Evolutionary conservation across 1,140 invertebrate genomes (phyloP), one percentile per base, ranked within the genome.

Genomic region (Latrodectus geometricus): DNA sequence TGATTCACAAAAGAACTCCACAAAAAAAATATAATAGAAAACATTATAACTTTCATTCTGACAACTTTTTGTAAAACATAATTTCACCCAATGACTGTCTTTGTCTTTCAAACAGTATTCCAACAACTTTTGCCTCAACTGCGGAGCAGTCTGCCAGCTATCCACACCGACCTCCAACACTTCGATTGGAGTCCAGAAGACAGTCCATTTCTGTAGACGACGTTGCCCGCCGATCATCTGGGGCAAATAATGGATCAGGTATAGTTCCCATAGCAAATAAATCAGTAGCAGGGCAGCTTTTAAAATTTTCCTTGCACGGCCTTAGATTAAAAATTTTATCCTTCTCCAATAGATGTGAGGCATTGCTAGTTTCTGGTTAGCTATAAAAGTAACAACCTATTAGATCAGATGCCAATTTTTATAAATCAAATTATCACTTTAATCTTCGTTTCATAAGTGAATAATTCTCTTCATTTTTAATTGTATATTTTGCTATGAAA

Each of bases 121-220:
- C 85, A 35, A 87, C 88, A n/a, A 80, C 76, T 52, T 87, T 80
- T 75, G 52, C 85, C 8, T 21, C 76, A 4, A 23, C 88, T 70
- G 82, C 87, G 20, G 84, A 89, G 35, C 80, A 89, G 73, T 86
- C 89, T 15, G 85, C 88, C 23, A 74, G 88, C 20, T 89, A 89
- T 78, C 88, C 88, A 21, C 88, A 89, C 69, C 52, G 88, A 77
- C 88, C 88, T 8, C 88, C 88, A 8, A 89, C 88, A 49, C 79
- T 89, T 49, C 86, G 88, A n/a, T 65, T 89, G 50, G 88, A 89
- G 78, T 89, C 88, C n/a, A 69, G 88, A 68, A 78, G 88, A 68
- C 80, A 83, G 52, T 88, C 88, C 23, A 89, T 89, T 48, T 86
- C 81, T 35, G 87, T 89, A 54, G 88, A 89, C 49, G 88, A 89